Percentiles rank a stretch among this genome's conserved stretches.
phyloP scores from a whole-genome alignment of 2,113 vertebrate genomes.

The Lipotes vexillifer region DNA sequence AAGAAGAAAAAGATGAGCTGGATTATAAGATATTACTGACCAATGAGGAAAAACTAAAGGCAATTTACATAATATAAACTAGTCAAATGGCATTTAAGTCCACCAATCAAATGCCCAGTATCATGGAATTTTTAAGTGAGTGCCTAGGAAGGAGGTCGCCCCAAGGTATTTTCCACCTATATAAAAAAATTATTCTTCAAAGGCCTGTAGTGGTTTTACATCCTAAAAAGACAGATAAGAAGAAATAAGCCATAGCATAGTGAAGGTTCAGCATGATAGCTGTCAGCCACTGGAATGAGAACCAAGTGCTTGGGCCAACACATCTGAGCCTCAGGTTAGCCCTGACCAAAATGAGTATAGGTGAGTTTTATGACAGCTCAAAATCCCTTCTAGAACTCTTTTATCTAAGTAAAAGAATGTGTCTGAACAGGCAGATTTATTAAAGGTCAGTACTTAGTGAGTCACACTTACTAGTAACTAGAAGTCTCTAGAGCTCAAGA shows the following conservation, averaged over 20 bases:
- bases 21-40: not conserved
- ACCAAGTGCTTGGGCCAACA: not conserved
- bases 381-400: constrained; percentile 42
- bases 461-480: constrained; percentile 64
- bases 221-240: not conserved
- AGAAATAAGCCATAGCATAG: not conserved
- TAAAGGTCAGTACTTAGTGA: constrained; percentile 72
- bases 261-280: not conserved
- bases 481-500: constrained; percentile 61
- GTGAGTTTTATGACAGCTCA: constrained; percentile 58
- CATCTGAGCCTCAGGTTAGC: not conserved
- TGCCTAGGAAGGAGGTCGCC: not conserved
- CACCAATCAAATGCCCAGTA: not conserved
- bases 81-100: not conserved
- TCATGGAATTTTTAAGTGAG: not conserved
- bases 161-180: not conserved
- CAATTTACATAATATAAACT: not conserved
- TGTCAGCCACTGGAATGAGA: not conserved
- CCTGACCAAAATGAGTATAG: constrained; percentile 46
- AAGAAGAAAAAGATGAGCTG: not conserved
- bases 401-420: constrained; percentile 74
- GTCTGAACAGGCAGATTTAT: constrained; percentile 71
- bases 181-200: not conserved
- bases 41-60: not conserved
- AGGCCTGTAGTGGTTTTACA: not conserved